phyloP scores from a whole-genome alignment of 2,113 vertebrate genomes.

The Chloropsis cyanopogon region DNA sequence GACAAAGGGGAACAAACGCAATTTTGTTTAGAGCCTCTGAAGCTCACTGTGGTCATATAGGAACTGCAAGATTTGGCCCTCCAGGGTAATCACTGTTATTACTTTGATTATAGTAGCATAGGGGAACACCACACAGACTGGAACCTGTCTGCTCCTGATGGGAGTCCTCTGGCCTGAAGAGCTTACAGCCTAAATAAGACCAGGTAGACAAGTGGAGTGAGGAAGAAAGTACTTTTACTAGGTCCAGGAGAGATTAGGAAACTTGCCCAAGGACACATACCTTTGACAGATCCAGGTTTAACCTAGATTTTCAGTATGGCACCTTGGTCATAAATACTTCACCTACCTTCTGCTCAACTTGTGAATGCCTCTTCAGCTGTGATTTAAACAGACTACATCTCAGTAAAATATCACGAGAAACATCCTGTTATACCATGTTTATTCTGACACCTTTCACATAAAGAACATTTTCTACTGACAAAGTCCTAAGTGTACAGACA shows the following conservation, averaged over 20 bases:
- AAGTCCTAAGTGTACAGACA: background rate
- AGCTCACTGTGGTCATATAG: background rate
- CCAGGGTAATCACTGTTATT: constrained; percentile 4
- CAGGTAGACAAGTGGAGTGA: constrained; percentile 40
- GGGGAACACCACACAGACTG: background rate
- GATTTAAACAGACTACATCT: background rate
- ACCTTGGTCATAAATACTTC: background rate
- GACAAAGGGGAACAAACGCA: background rate
- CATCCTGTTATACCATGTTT: background rate
- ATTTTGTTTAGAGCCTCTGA: background rate
- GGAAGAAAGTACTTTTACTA: constrained; percentile 13
- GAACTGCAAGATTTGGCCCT: constrained; percentile 12
- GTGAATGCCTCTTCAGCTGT: background rate
- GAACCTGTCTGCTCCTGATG: background rate
- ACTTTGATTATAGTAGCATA: constrained; percentile 22
- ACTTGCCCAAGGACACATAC: constrained; percentile 5
- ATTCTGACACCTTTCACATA: background rate
- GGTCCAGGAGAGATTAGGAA: background rate
- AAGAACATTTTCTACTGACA: background rate
- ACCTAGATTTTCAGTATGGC: background rate
- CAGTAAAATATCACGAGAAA: background rate
- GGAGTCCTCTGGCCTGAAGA: background rate
- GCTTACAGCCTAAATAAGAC: constrained; percentile 1
- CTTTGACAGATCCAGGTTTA: background rate
- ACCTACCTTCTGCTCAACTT: background rate